These are phyloP conservation scores for Heliconius charithonia DNA, from an alignment of 2,888 invertebrate species.

Conservation along the genomic window DNA sequence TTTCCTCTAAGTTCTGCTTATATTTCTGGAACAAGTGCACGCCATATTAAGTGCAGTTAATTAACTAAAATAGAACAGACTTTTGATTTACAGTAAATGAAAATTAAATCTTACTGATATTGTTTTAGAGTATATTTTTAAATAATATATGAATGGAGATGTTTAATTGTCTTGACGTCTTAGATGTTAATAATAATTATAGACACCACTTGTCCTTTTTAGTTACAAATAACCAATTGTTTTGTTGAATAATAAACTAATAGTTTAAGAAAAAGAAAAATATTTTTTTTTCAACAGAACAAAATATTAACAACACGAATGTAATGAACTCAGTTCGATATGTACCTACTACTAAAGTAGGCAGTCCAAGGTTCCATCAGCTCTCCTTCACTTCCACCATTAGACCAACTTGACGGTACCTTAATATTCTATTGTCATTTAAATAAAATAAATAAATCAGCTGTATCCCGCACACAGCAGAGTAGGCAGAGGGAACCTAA, in stretches of 20 bases:
- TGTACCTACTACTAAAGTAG: too few relatives aligned
- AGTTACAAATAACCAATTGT: not conserved
- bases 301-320: too few relatives aligned
- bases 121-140: conserved; percentile 33
- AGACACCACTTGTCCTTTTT: conserved; percentile 17
- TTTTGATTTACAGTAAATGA: conserved; percentile 33
- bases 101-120: conserved; percentile 32
- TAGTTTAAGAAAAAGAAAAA: too few relatives aligned
- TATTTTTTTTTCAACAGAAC: too few relatives aligned
- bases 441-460: too few relatives aligned
- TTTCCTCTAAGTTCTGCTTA: conserved; percentile 15
- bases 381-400: too few relatives aligned
- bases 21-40: conserved; percentile 53
- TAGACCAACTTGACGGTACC: too few relatives aligned
- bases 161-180: conserved; percentile 39
- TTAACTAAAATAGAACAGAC: conserved; percentile 52
- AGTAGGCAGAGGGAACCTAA: too few relatives aligned
- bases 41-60: conserved; percentile 53
- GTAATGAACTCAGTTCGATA: too few relatives aligned
- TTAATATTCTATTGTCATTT: too few relatives aligned
- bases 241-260: not conserved
- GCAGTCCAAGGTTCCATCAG: too few relatives aligned
- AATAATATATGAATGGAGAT: conserved; percentile 14
- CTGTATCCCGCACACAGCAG: too few relatives aligned
- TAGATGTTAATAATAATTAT: conserved; percentile 25